Evolutionary conservation across 2,113 vertebrate species (phyloP).

Genomic region (Varanus komodoensis): DNA sequence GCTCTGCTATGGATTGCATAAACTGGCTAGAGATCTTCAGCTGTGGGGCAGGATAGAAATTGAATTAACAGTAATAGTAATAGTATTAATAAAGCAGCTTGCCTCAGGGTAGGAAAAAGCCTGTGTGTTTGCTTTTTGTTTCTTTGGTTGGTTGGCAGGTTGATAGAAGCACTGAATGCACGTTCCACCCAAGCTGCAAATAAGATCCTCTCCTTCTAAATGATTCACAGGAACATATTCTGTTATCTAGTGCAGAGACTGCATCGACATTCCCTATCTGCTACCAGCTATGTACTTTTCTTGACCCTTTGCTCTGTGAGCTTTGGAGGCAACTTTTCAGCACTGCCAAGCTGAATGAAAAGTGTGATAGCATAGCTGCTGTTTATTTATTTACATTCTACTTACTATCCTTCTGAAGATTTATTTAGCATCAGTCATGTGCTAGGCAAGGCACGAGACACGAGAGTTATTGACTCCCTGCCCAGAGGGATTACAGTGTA

Average conservation of each 20-base stretch:
- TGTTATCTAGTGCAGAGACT: not conserved
- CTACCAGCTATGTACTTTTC: not conserved
- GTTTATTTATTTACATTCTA: not conserved
- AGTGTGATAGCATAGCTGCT: not conserved
- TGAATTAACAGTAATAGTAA: no score
- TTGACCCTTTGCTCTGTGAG: not conserved
- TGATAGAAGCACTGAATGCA: not conserved
- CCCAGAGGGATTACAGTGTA: not conserved
- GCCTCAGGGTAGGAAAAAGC: not conserved
- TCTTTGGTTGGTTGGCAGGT: no score
- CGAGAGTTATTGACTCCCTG: not conserved
- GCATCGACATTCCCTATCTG: not conserved
- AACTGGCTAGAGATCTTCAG: no score
- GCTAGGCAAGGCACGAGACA: not conserved
- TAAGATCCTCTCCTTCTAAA: not conserved
- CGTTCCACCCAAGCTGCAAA: not conserved
- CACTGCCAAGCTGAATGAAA: not conserved
- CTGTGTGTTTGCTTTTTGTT: not conserved
- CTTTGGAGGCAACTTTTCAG: not conserved
- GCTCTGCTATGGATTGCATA: not conserved
- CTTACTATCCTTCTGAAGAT: not conserved
- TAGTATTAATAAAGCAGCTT: not conserved
- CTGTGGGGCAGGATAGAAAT: no score
- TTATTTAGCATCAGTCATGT: not conserved
- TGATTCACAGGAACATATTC: not conserved